Percentiles rank a stretch among this genome's conserved stretches.
These are phyloP conservation scores for Pteruthius melanotis DNA, from an alignment of 2,113 vertebrate species.

Conservation along the genomic window DNA sequence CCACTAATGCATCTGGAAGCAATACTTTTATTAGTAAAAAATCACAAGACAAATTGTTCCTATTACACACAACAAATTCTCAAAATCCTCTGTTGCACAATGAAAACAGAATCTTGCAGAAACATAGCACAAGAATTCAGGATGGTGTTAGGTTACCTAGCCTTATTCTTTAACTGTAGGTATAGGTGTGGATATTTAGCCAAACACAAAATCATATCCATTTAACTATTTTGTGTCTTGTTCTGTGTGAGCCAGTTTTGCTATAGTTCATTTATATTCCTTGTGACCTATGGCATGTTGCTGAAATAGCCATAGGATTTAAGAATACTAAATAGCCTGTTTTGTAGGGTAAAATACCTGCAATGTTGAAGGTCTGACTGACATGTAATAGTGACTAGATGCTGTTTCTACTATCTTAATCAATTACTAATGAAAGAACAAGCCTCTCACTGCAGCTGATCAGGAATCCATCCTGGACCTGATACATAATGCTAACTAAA, in stretches of 20 bases:
- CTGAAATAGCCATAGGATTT: background rate
- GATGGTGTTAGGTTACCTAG: background rate
- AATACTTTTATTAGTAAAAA: background rate
- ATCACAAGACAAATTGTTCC: background rate
- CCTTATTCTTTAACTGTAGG: background rate
- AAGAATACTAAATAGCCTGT: background rate
- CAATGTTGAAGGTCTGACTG: background rate
- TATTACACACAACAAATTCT: background rate
- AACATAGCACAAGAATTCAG: background rate
- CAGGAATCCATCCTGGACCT: background rate
- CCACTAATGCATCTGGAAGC: background rate
- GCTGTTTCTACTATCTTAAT: background rate
- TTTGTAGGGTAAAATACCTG: background rate
- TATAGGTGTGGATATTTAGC: background rate
- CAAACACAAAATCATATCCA: background rate
- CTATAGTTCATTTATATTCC: background rate
- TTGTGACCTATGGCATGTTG: background rate
- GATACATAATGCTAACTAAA: background rate
- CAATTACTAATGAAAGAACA: background rate
- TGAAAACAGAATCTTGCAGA: background rate
- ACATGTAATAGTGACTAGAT: background rate
- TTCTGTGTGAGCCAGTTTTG: background rate
- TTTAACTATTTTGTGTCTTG: background rate
- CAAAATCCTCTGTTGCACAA: background rate
- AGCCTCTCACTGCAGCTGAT: background rate